phyloP scores from a whole-genome alignment of 2,888 invertebrate species.

The Pycnomerus fuliginosus region DNA sequence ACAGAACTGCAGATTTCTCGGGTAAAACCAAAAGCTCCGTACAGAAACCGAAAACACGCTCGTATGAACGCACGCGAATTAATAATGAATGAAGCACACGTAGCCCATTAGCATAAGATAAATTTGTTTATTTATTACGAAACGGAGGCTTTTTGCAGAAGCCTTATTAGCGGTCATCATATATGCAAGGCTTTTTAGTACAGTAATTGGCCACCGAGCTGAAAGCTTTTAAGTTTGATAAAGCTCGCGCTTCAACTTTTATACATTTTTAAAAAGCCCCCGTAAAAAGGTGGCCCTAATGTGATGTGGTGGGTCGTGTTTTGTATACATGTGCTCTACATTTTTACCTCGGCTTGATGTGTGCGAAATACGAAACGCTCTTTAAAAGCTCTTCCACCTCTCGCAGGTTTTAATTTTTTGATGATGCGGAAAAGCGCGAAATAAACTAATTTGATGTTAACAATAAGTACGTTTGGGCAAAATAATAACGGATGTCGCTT shows the following conservation, averaged over 20 bases:
- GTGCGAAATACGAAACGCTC: constrained; percentile 13
- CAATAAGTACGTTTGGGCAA: constrained; percentile 15
- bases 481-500: constrained; percentile 18
- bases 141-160: constrained; percentile 23
- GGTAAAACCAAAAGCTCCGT: no score
- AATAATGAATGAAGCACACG: constrained; percentile 17
- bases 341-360: constrained; percentile 12
- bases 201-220: constrained; percentile 55
- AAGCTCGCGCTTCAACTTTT: constrained; percentile 51
- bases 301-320: constrained; percentile 24
- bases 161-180: constrained; percentile 39
- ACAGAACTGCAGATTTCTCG: no score
- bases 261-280: constrained; percentile 52
- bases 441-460: constrained; percentile 16
- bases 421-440: constrained; percentile 8
- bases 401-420: not conserved
- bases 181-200: constrained; percentile 53
- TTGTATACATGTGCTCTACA: constrained; percentile 13
- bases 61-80: constrained; percentile 12
- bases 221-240: constrained; percentile 54
- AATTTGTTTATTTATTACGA: constrained; percentile 23
- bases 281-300: constrained; percentile 37
- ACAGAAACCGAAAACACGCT: no score
- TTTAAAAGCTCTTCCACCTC: constrained; percentile 12
- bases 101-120: constrained; percentile 18